These are phyloP conservation scores for Coleophora deauratella DNA, from an alignment of 2,888 invertebrate genomes.

Conservation along the genomic window DNA sequence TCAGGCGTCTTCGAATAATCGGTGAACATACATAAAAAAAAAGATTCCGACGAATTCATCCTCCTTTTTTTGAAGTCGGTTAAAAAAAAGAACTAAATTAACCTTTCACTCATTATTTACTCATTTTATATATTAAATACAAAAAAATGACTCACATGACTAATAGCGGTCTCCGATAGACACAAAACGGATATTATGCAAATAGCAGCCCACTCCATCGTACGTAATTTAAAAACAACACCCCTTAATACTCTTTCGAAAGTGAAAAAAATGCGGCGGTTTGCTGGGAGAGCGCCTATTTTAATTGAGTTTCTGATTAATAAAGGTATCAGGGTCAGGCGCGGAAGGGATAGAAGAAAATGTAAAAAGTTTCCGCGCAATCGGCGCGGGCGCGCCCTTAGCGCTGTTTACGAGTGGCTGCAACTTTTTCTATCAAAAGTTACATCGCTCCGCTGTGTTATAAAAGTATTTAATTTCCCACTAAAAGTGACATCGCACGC, in stretches of 20 bases:
- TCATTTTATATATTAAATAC: no score
- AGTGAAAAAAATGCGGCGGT: conserved; percentile 30
- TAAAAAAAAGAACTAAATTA: no score
- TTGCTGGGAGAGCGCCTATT: conserved; percentile 25
- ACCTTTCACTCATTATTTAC: no score
- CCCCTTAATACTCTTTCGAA: conserved; percentile 14
- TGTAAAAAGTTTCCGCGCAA: conserved; percentile 45
- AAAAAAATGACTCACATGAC: no score
- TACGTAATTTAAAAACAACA: conserved; percentile 10
- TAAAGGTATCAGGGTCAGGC: conserved; percentile 33
- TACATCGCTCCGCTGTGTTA: conserved; percentile 40
- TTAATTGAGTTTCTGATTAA: conserved; percentile 45
- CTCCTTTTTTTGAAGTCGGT: no score
- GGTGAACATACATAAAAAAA: no score
- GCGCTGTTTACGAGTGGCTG: conserved; percentile 58
- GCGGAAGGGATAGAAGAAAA: conserved; percentile 28
- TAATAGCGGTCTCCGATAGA: no score
- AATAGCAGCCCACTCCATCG: conserved; percentile 13
- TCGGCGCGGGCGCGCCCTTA: conserved; percentile 42
- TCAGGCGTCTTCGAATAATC: no score
- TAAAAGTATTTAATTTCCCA: conserved; percentile 60
- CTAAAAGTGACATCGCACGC: conserved; percentile 49
- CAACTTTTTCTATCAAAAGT: conserved; percentile 70
- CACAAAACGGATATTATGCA: conserved; percentile 15
- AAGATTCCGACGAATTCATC: no score